Percentiles rank a stretch among this genome's conserved stretches.
These are phyloP conservation scores for Arctopsyche grandis DNA, from an alignment of 1,140 invertebrate genomes.

Conservation along the genomic window DNA sequence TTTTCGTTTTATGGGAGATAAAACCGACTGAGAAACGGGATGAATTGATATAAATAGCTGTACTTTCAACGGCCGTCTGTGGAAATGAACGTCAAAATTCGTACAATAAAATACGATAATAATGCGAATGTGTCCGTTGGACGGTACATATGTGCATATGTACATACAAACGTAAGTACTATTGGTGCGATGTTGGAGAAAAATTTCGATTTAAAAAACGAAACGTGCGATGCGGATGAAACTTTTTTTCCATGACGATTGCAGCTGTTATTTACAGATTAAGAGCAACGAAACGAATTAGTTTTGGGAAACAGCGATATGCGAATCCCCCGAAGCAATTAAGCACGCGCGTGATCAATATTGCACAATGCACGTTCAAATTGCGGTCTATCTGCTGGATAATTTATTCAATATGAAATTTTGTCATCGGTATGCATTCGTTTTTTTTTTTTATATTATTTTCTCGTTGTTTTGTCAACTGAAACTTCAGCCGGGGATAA, in stretches of 20 bases:
- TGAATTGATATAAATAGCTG: too few species aligned
- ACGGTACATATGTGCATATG: too few species aligned
- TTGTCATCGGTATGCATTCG: background rate
- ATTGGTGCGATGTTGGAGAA: too few species aligned
- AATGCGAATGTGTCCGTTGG: too few species aligned
- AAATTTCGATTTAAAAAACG: too few species aligned
- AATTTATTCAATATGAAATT: slow-evolving; percentile 19
- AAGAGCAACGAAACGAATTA: slow-evolving; percentile 25
- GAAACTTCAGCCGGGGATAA: background rate
- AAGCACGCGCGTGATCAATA: slow-evolving; percentile 19
- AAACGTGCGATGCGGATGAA: too few species aligned
- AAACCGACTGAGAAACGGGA: too few species aligned
- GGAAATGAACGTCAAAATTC: too few species aligned
- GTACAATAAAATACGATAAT: too few species aligned
- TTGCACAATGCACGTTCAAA: slow-evolving; percentile 21
- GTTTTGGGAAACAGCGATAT: slow-evolving; percentile 22
- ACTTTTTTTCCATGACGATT: background rate
- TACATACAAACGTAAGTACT: too few species aligned
- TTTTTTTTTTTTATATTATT: background rate
- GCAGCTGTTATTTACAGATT: background rate
- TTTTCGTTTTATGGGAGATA: too few species aligned
- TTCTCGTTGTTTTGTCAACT: background rate
- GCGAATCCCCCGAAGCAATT: slow-evolving; percentile 26
- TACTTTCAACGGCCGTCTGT: too few species aligned
- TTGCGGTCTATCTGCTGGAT: slow-evolving; percentile 7